Evolutionary conservation across 2,797 vertebrate species (phyloP).

Genomic region (Pipistrellus pygmaeus): DNA sequence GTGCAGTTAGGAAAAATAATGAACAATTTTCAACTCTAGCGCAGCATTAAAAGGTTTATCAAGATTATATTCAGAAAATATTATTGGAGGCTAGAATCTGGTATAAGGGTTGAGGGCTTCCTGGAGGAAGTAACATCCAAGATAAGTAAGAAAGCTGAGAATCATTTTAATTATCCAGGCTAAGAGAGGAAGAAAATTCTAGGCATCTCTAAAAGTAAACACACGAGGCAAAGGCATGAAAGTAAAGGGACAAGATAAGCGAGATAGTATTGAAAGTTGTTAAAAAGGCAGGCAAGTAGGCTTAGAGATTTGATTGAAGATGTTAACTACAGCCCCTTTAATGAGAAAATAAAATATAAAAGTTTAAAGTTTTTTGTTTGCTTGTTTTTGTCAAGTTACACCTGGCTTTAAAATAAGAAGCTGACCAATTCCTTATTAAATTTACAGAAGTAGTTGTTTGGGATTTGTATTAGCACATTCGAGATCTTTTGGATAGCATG

Average conservation of each 20-base stretch:
- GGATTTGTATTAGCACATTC: constrained; percentile 37
- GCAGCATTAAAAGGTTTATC: neutral
- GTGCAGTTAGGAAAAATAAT: neutral
- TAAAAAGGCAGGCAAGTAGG: neutral
- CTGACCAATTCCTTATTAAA: constrained; percentile 22
- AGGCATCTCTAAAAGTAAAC: neutral
- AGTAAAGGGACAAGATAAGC: neutral
- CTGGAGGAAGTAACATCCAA: neutral
- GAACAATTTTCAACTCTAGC: neutral
- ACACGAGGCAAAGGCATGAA: neutral
- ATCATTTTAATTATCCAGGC: neutral
- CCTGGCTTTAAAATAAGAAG: constrained; percentile 51
- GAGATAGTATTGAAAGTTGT: neutral
- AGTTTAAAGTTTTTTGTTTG: neutral
- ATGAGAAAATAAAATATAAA: neutral
- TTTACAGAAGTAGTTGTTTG: constrained; percentile 5
- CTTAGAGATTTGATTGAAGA: neutral
- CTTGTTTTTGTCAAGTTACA: neutral
- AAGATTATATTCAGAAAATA: neutral
- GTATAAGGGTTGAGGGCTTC: neutral
- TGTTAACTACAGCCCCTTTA: neutral
- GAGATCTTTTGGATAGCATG: constrained; percentile 66
- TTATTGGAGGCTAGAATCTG: neutral
- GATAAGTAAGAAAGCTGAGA: neutral
- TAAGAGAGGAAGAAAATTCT: neutral